These are phyloP conservation scores for Cirrhinus molitorella DNA, from an alignment of 2,797 vertebrate genomes.

Conservation along the genomic window DNA sequence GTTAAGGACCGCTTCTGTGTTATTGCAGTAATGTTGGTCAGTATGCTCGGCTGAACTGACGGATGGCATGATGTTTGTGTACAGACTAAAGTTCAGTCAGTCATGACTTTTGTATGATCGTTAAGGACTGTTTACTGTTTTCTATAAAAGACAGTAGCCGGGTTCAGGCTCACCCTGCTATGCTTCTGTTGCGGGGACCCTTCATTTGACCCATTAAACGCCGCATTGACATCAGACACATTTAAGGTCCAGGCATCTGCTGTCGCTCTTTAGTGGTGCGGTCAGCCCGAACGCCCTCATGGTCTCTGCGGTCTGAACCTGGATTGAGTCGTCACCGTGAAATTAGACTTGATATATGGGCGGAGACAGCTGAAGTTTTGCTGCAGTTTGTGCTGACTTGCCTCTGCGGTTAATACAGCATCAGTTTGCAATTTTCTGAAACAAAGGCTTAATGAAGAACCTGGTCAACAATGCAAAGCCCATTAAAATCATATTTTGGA, in stretches of 20 bases:
- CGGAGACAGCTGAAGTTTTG: slow-evolving; percentile 31
- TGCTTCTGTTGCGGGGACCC: slow-evolving; percentile 12
- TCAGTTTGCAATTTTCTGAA: slow-evolving; percentile 19
- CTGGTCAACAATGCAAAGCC: not conserved
- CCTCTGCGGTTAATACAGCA: slow-evolving; percentile 25
- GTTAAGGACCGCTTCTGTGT: not conserved
- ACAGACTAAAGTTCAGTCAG: slow-evolving; percentile 37
- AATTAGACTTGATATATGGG: slow-evolving; percentile 43
- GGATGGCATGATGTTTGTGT: slow-evolving; percentile 36
- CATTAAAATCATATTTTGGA: not conserved
- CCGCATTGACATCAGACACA: slow-evolving; percentile 39
- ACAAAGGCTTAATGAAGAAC: slow-evolving; percentile 10
- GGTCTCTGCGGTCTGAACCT: slow-evolving; percentile 16
- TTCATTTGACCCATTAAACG: slow-evolving; percentile 36
- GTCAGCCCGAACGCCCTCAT: slow-evolving; percentile 29
- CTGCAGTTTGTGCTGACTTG: slow-evolving; percentile 5
- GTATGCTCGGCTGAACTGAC: slow-evolving; percentile 2
- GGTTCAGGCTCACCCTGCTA: slow-evolving; percentile 25
- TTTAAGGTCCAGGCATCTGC: slow-evolving; percentile 35
- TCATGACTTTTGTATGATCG: slow-evolving; percentile 29
- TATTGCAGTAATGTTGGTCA: not conserved
- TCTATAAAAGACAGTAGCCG: slow-evolving; percentile 12
- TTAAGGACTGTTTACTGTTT: slow-evolving; percentile 28
- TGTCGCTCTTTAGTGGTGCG: slow-evolving; percentile 25
- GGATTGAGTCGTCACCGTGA: slow-evolving; percentile 27